These are phyloP conservation scores for Stegodyphus mimosarum DNA, from an alignment of 1,140 invertebrate genomes.

Conservation along the genomic window DNA sequence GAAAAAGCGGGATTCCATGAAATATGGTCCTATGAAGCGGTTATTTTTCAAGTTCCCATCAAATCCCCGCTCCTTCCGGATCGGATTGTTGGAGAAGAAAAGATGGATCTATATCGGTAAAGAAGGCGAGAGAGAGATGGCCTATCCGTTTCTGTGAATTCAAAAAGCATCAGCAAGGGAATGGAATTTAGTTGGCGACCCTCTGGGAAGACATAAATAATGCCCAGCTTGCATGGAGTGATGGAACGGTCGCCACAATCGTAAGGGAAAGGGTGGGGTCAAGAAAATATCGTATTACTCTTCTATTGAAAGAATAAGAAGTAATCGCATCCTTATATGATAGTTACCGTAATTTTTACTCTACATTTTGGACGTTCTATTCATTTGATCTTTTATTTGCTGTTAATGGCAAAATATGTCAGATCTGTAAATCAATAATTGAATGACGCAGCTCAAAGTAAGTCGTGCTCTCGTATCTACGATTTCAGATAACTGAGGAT, in stretches of 20 bases:
- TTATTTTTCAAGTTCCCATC: conserved; percentile 52
- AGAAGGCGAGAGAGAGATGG: conserved; percentile 1
- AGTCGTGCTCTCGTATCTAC: too few relatives aligned
- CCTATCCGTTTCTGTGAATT: conserved; percentile 26
- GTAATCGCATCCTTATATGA: too few relatives aligned
- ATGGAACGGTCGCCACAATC: not conserved
- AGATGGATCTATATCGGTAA: not conserved
- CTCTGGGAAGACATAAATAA: conserved; percentile 41
- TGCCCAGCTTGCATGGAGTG: conserved; percentile 5
- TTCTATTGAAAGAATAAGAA: too few relatives aligned
- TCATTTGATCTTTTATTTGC: too few relatives aligned
- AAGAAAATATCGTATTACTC: too few relatives aligned
- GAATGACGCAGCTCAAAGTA: too few relatives aligned
- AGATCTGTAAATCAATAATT: too few relatives aligned
- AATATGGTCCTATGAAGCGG: conserved; percentile 47
- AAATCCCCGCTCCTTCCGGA: conserved; percentile 22
- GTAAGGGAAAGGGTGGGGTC: too few relatives aligned
- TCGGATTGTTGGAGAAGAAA: not conserved
- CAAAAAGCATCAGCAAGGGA: conserved; percentile 45
- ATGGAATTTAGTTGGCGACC: conserved; percentile 38
- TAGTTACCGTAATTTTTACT: too few relatives aligned
- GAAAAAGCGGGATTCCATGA: conserved; percentile 31
- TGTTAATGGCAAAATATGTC: too few relatives aligned
- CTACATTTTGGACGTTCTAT: too few relatives aligned
- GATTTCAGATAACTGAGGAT: too few relatives aligned